These are phyloP conservation scores for Bombus balteatus DNA, from an alignment of 1,140 invertebrate species.

Conservation along the genomic window DNA sequence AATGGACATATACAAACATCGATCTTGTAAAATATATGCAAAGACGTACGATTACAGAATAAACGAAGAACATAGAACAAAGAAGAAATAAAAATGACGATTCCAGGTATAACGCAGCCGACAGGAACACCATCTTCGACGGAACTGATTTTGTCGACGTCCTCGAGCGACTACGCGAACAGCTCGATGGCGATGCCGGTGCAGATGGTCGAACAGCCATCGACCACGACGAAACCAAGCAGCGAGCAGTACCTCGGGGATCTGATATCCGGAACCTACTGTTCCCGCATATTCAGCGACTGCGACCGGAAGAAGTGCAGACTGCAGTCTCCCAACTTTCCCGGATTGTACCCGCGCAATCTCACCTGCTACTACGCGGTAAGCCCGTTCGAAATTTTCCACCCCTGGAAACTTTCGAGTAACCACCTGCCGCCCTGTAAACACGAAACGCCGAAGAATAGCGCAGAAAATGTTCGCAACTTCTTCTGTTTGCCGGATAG, in stretches of 20 bases:
- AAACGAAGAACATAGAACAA: not conserved
- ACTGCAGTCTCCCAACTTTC: conserved; percentile 95
- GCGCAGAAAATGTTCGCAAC: not conserved
- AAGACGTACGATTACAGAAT: no score
- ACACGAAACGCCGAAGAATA: not conserved
- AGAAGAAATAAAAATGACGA: not conserved
- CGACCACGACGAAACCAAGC: conserved; percentile 69
- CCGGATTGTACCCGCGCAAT: conserved; percentile 94
- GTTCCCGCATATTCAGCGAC: conserved; percentile 93
- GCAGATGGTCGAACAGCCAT: conserved; percentile 73
- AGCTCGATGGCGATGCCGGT: conserved; percentile 75
- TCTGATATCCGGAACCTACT: conserved; percentile 93
- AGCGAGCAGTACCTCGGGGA: conserved; percentile 90
- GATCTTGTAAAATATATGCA: no score
- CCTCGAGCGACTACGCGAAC: conserved; percentile 71
- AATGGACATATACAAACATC: not conserved
- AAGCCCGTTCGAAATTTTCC: conserved; percentile 50
- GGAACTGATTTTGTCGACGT: conserved; percentile 24
- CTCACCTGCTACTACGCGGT: conserved; percentile 94
- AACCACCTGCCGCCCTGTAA: not conserved
- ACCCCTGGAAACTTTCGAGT: not conserved
- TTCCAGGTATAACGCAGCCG: conserved; percentile 73
- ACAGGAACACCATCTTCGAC: conserved; percentile 44
- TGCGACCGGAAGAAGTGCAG: conserved; percentile 93
- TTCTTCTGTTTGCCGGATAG: not conserved